Evolutionary conservation across 2,113 vertebrate species (phyloP), one percentile per base, ranked within the genome.

Genomic region (Ptychochromis oligacanthus): DNA sequence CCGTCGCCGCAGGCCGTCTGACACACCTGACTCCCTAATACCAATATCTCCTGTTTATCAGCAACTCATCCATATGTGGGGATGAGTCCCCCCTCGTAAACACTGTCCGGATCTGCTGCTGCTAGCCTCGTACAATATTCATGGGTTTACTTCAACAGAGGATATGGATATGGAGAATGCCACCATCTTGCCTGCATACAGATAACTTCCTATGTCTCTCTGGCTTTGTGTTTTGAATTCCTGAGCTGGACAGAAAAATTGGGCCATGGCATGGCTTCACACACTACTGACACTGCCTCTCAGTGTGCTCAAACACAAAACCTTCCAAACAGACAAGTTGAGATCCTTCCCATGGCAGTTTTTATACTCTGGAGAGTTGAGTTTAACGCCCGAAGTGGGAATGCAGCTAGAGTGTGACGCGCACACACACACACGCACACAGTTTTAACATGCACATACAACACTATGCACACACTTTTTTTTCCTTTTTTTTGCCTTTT

Each of bases 111-210:
- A 79, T 82, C 85, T 18, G 59, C 77, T 17, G 79, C 83, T 22
- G 77, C 84, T 83, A 18, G 24, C 70, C 84, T 93, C 26, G 6
- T 91, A 46, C 86, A 92, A 88, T 89, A 94, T 94, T 94, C 86
- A 91, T 88, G 67, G 76, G 2, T 87, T 85, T 72, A 85, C 87
- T 57, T 70, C 22, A 12, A 82, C 52, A 6, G 61, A 80, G 80
- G 85, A 85, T 65, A 74, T 58, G 87, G 84, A 87, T 78, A 82
- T 54, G 77, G 75, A 85, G 5, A 38, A 78, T 1, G 7, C 36
- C 28, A 11, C 78, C 46, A 9, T 76, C 38, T 46, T 36, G 15
- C 13, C 80, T 4, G 85, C 85, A 90, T 86, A 87, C 85, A 55
- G 83, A 91, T 90, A 31, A 43, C 80, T 36, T 55, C 67, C 34